A percentile compares a stretch with the other conserved stretches of the same genome.
These are phyloP conservation scores for Phrixothrix hirtus DNA, from an alignment of 2,888 invertebrate species.

Conservation along the genomic window DNA sequence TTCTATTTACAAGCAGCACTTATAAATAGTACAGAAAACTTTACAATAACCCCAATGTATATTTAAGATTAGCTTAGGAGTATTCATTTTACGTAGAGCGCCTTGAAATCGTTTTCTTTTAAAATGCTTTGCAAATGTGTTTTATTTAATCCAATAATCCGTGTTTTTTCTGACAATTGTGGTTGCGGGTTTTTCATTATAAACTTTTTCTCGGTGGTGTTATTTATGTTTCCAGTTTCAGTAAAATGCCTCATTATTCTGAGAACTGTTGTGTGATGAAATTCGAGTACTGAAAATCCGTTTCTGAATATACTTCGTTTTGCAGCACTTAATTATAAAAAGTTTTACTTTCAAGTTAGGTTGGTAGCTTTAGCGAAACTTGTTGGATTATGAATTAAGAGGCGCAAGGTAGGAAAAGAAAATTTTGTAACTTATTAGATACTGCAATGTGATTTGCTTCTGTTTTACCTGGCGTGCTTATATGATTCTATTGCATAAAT, in stretches of 20 bases:
- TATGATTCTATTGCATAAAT: too few relatives aligned
- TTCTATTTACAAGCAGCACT: too few relatives aligned
- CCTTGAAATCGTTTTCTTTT: not conserved
- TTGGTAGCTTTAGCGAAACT: not conserved
- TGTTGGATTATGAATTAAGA: too few relatives aligned
- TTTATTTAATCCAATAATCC: not conserved
- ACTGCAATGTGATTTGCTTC: too few relatives aligned
- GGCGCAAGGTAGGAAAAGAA: too few relatives aligned
- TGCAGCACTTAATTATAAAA: not conserved
- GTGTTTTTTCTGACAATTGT: not conserved
- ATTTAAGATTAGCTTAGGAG: too few relatives aligned
- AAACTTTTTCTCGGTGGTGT: not conserved
- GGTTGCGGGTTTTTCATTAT: not conserved
- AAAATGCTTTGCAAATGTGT: not conserved
- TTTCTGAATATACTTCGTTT: not conserved
- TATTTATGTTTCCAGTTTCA: conserved; percentile 1
- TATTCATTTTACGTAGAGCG: too few relatives aligned
- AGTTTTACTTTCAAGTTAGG: not conserved
- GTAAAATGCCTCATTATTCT: conserved; percentile 1
- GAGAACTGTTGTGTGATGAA: not conserved
- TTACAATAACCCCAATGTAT: too few relatives aligned
- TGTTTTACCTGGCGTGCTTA: too few relatives aligned
- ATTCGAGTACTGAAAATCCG: not conserved
- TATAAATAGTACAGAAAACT: too few relatives aligned
- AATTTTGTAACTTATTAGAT: too few relatives aligned